These are phyloP conservation scores for Taphrorychus bicolor DNA, from an alignment of 2,888 invertebrate genomes.

Conservation along the genomic window DNA sequence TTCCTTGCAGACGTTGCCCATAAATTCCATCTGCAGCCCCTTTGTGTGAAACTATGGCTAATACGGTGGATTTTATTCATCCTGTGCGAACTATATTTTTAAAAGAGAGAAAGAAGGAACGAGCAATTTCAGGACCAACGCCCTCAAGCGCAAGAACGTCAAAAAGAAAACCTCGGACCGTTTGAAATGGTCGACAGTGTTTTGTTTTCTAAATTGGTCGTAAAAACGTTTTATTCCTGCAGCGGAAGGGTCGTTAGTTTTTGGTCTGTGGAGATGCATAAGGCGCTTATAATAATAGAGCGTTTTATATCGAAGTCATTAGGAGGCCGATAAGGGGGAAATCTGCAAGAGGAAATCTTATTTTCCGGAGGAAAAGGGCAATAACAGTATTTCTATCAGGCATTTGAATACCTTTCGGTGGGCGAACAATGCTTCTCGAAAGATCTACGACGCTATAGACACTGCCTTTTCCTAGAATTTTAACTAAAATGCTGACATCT, in stretches of 20 bases:
- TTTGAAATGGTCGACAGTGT: background rate
- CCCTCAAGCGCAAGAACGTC: background rate
- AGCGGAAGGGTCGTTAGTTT: background rate
- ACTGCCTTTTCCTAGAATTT: conserved; percentile 16
- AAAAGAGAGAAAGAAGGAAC: background rate
- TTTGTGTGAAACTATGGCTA: conserved; percentile 8
- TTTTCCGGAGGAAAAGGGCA: conserved; percentile 29
- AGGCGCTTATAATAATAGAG: background rate
- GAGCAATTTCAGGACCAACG: background rate
- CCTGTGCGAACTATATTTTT: background rate
- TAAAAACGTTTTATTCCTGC: background rate
- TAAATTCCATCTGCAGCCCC: conserved; percentile 25
- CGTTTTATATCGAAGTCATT: background rate
- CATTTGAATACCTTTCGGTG: conserved; percentile 32
- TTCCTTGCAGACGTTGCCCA: conserved; percentile 24
- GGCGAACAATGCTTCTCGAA: conserved; percentile 17
- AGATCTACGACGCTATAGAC: conserved; percentile 20
- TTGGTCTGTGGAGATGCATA: background rate
- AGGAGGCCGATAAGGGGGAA: background rate
- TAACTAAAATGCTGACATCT: conserved; percentile 9
- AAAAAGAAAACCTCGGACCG: background rate
- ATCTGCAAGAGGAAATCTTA: conserved; percentile 18
- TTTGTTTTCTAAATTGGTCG: background rate
- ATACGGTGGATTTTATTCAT: background rate
- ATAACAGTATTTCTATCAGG: conserved; percentile 35